Evolutionary conservation across 2,888 invertebrate species (phyloP).

Genomic region (Leptopilina drosophilae): DNA sequence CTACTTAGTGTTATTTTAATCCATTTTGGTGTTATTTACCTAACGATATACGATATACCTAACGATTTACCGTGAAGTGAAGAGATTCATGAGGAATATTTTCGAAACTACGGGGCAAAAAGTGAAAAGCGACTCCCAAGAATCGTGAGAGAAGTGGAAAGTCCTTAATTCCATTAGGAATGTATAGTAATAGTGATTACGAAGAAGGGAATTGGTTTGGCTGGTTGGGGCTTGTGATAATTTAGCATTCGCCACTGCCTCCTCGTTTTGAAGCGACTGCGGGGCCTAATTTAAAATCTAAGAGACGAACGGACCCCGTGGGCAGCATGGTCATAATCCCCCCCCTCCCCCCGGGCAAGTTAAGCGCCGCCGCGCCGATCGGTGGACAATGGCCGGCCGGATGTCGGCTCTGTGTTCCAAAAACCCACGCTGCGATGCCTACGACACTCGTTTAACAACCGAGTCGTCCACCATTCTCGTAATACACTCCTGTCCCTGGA

Average conservation of each 20-base stretch:
- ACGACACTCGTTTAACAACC: conserved; percentile 55
- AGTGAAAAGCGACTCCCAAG: no score
- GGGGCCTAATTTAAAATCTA: conserved; percentile 47
- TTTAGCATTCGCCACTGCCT: conserved; percentile 32
- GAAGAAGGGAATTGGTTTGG: conserved; percentile 18
- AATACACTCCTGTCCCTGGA: conserved; percentile 53
- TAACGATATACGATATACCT: no score
- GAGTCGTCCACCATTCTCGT: conserved; percentile 56
- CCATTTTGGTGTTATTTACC: no score
- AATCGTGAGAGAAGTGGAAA: no score
- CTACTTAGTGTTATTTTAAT: no score
- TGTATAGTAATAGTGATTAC: conserved; percentile 2
- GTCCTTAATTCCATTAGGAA: no score
- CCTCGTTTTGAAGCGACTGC: conserved; percentile 18
- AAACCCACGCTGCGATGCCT: conserved; percentile 70
- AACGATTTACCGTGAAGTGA: no score
- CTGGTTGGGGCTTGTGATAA: conserved; percentile 13
- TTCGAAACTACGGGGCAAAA: no score
- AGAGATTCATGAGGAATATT: no score
- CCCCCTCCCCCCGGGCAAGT: conserved; percentile 50
- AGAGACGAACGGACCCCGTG: conserved; percentile 56
- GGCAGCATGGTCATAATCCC: conserved; percentile 55
- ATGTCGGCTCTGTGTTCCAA: conserved; percentile 68
- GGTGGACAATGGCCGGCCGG: conserved; percentile 71
- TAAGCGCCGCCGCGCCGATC: conserved; percentile 66